phyloP scores from a whole-genome alignment of 2,888 invertebrate species.

The Scaptomyza reducta region DNA sequence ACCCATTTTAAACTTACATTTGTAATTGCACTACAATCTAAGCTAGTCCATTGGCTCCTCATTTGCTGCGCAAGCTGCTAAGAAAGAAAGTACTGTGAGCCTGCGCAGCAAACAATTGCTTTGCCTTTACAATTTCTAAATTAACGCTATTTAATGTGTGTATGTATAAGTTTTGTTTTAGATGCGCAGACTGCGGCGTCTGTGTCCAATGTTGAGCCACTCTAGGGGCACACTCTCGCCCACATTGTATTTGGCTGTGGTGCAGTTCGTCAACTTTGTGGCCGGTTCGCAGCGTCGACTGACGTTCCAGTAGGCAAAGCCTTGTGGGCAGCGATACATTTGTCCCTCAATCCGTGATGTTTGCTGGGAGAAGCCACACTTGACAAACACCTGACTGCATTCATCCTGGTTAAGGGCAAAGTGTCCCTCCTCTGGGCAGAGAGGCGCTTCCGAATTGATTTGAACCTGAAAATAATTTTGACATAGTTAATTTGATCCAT shows the following conservation, averaged over 20 bases:
- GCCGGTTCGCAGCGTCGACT: conserved; percentile 90
- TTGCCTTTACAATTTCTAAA: conserved; percentile 41
- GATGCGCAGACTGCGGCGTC: conserved; percentile 79
- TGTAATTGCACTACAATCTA: conserved; percentile 63
- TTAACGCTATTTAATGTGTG: conserved; percentile 42
- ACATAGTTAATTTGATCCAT: not conserved
- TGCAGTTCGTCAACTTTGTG: conserved; percentile 87
- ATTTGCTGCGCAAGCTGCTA: conserved; percentile 71
- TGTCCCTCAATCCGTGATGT: conserved; percentile 87
- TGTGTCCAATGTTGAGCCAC: conserved; percentile 83
- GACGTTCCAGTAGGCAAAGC: conserved; percentile 90
- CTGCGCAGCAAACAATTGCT: conserved; percentile 74
- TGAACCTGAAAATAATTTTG: conserved; percentile 86
- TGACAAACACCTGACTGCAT: conserved; percentile 90
- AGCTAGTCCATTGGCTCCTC: conserved; percentile 64
- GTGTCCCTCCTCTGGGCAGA: conserved; percentile 89
- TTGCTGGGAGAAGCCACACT: conserved; percentile 86
- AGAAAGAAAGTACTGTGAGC: conserved; percentile 18
- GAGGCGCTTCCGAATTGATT: conserved; percentile 85
- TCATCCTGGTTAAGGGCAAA: conserved; percentile 88
- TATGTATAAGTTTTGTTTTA: conserved; percentile 43
- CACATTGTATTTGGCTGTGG: conserved; percentile 63
- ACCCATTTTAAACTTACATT: conserved; percentile 41
- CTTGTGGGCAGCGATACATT: conserved; percentile 91
- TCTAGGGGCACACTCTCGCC: conserved; percentile 81